Base-by-base conservation (phyloP, 2,113 vertebrate species). In the Callospermophilus lateralis region DNA sequence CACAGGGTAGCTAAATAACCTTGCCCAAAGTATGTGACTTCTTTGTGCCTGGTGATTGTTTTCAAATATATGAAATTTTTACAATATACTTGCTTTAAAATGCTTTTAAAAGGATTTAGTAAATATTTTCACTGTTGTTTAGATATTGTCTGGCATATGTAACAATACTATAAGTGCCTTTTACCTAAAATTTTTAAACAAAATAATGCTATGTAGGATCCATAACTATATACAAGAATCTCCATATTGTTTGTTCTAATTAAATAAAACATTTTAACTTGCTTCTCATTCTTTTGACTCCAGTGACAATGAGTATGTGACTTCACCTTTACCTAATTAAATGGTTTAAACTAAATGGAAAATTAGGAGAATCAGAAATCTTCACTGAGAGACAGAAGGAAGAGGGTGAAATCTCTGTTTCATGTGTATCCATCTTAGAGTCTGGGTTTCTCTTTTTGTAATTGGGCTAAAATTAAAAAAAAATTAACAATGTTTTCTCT, bases 121-220 rank as follows among this genome's bases (percentile, higher is more conserved):
- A 16, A 84, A n/a, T 79, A 55, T 77, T 94, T 89, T 55, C 83
- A 55, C 1, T 3, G 34, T 88, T 8, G 28, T 32, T 89, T 39
- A 39, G 34, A 32, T 73, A 26, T 68, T 53, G 13, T 51, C 17
- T 85, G 13, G 20, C 6, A 51, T 83, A 79, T 84, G 48, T 65
- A 45, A 34, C 84, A 89, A 84, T 9, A 34, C 6, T 30, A 42
- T 53, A 58, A 68, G 16, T 10, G 39, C 32, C 6, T 94, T 92
- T 61, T 76, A 45, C 48, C 5, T 74, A 61, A 96, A 96, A 85
- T 81, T 73, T 73, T 85, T 51, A 89, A 88, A 89, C 48, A 48
- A 22, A 89, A 53, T 67, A 55, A 76, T 84, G 24, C 1, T 42
- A 34, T 51, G 34, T n/a, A 24, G 26, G n/a, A 53, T 89, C 6